Conservation (phyloP, 2,113 vertebrate species). For the Rattus norvegicus region GRCr8 NC_086022.1:132707501-132708000, state of each 20-base stretch:
- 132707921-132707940: not conserved
- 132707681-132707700: constrained; percentile 66
- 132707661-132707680: constrained; percentile 77
- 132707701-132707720: constrained; percentile 68
- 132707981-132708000: not conserved
- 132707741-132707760: constrained; percentile 53
- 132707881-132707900: not conserved
- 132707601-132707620: not conserved
- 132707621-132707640: constrained; percentile 55
- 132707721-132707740: constrained; percentile 75
- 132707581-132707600: not conserved
- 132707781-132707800: not conserved
- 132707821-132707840: not conserved
- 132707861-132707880: not conserved
- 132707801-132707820: not conserved
- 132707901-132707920: not conserved
- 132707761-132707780: constrained; percentile 34
- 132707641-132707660: constrained; percentile 75
- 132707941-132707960: not conserved
- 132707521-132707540: not conserved
- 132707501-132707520: not conserved
- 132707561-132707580: not conserved
- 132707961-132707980: not conserved
- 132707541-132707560: not conserved
- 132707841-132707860: not conserved